These are phyloP conservation scores for Enteromius radiatus DNA, from an alignment of 2,797 vertebrate species.

Conservation along the genomic window DNA sequence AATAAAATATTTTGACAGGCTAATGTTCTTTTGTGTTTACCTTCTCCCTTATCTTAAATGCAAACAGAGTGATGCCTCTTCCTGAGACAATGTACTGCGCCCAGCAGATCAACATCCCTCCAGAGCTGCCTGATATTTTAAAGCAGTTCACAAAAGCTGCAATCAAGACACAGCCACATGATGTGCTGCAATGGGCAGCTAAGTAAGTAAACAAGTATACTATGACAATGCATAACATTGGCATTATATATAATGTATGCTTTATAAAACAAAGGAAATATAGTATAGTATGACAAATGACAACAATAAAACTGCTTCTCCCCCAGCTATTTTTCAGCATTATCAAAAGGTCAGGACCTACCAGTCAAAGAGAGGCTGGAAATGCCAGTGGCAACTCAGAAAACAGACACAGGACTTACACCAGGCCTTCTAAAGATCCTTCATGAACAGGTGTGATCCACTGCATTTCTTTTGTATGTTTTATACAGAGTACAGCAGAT, in stretches of 20 bases:
- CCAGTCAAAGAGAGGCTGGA: conserved; percentile 87
- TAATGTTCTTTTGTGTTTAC: not conserved
- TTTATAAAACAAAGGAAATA: not conserved
- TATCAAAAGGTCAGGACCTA: conserved; percentile 84
- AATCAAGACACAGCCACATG: conserved; percentile 90
- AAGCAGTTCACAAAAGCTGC: conserved; percentile 96
- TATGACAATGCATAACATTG: not conserved
- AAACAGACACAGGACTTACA: conserved; percentile 81
- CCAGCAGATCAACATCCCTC: conserved; percentile 92
- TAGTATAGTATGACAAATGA: not conserved
- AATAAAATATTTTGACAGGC: not conserved
- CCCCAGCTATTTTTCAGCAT: conserved; percentile 86
- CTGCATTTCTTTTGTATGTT: not conserved
- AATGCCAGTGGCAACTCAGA: conserved; percentile 75
- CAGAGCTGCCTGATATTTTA: conserved; percentile 88
- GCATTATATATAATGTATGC: conserved; percentile 12
- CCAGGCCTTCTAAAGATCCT: conserved; percentile 86
- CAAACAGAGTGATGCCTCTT: conserved; percentile 81
- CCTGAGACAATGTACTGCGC: conserved; percentile 90
- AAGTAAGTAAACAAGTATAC: conserved; percentile 78
- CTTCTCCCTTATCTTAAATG: not conserved
- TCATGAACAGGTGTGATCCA: conserved; percentile 84
- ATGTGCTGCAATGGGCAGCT: conserved; percentile 89
- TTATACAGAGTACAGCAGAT: not conserved
- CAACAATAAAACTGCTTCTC: conserved; percentile 12